Evolutionary conservation across 64 coral and sea anemone species (phyloP), one percentile per base, ranked within the genome.

Genomic region (Acropora yongei): DNA sequence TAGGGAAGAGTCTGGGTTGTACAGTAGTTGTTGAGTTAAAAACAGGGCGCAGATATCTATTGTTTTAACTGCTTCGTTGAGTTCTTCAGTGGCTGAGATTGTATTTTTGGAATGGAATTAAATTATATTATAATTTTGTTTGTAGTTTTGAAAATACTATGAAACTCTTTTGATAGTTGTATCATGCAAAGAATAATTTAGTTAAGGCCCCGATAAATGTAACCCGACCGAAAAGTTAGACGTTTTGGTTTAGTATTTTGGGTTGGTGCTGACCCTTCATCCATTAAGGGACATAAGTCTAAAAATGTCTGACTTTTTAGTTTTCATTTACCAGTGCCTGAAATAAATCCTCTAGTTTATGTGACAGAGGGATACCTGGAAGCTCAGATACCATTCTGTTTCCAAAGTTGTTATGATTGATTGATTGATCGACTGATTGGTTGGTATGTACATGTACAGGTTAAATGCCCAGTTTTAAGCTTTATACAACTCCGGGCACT

Each of bases 1-100:
- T 68, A 47, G 57, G 67, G 74, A 84, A 41, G 67, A 84, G 81
- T 87, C 74, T 44, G 48, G 44, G 1, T 47, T 47, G 46, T 16
- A 74, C 67, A 49, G 47, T 74, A 30, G 40, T 20, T 88, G 86
- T 74, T 87, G 68, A 87, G 84, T 77, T 72, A 71, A 88, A 88
- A 74, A 88, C 30, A 88, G 57, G 53, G 45, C 46, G 72, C 69
- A 82, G 49, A n/a, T 82, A 50, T 82, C 57, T 76, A 88, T 76
- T 88, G 71, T 76, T 48, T 57, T 42, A 76, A 82, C 79, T 82
- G 79, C 71, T 73, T 73, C 71, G 41, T 73, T 73, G 71, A 20
- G 71, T 42, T 42, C n/a, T 73, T 73, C 19, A 71, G 2, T 16
- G 67, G 67, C 18, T 71, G 67, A 71, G 1, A 71, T 71, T 73